phyloP scores from a whole-genome alignment of 2,797 vertebrate genomes.

The Picus viridis region DNA sequence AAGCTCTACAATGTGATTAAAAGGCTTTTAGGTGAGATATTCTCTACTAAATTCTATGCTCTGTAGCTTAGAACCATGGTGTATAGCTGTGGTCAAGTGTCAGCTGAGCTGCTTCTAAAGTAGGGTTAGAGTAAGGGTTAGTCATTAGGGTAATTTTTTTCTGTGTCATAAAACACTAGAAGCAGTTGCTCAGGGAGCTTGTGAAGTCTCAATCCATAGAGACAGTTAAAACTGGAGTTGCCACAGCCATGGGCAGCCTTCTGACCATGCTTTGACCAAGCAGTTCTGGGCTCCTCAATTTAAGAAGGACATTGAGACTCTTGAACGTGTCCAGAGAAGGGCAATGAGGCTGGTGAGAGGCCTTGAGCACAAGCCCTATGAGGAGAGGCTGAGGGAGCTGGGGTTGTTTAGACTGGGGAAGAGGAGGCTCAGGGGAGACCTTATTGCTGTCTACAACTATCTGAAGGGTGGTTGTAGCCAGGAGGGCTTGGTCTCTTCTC shows the following conservation, averaged over 20 bases:
- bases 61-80: not conserved
- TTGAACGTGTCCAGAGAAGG: too few relatives aligned
- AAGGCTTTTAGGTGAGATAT: not conserved
- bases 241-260: not conserved
- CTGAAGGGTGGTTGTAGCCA: too few relatives aligned
- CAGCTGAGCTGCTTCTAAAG: not conserved
- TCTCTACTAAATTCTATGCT: not conserved
- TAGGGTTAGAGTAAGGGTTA: not conserved
- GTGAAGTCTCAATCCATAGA: not conserved
- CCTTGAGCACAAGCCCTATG: too few relatives aligned
- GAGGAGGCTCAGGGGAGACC: too few relatives aligned
- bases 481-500: too few relatives aligned
- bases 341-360: too few relatives aligned
- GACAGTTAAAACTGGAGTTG: not conserved
- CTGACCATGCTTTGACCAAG: not conserved
- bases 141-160: too few relatives aligned
- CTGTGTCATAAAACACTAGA: not conserved
- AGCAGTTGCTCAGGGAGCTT: not conserved
- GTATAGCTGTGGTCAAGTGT: not conserved
- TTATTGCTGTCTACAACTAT: too few relatives aligned
- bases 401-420: too few relatives aligned
- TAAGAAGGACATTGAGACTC: too few relatives aligned
- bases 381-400: too few relatives aligned
- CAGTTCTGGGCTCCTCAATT: too few relatives aligned
- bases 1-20: not conserved